phyloP scores from a whole-genome alignment of 2,113 vertebrate genomes.

The Pluvianellus socialis region DNA sequence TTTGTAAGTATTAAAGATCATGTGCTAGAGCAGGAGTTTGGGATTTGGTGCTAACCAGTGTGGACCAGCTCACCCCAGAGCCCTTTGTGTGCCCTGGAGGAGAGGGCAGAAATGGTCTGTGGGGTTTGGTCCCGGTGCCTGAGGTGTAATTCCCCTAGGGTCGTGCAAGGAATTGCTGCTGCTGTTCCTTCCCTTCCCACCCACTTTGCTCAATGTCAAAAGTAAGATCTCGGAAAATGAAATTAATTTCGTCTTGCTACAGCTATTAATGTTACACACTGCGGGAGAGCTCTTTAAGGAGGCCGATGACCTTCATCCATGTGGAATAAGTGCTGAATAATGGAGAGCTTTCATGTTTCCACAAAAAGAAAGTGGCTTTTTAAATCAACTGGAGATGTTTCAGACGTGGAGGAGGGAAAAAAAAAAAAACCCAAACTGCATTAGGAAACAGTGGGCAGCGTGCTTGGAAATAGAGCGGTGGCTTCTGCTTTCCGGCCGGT shows the following conservation, averaged over 20 bases:
- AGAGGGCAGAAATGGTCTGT: background rate
- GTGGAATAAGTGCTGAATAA: conserved; percentile 53
- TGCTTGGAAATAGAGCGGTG: background rate
- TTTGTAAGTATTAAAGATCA: background rate
- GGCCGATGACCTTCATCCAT: background rate
- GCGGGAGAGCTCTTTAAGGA: background rate
- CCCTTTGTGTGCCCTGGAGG: background rate
- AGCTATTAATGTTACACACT: background rate
- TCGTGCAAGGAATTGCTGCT: background rate
- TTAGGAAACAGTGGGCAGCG: background rate
- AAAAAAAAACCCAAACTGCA: accelerated
- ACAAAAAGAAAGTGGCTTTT: conserved; percentile 31
- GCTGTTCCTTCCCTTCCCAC: background rate
- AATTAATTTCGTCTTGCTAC: conserved; percentile 22
- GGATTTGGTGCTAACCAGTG: background rate
- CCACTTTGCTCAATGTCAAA: background rate
- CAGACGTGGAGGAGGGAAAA: background rate
- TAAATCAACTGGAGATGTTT: conserved; percentile 25
- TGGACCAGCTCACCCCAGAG: background rate
- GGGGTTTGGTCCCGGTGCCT: background rate
- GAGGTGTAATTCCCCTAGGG: background rate
- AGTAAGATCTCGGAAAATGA: background rate
- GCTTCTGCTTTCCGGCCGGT: background rate
- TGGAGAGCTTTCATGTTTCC: background rate
- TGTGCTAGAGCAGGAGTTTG: background rate